phyloP scores from a whole-genome alignment of 2,888 invertebrate species.

The Listrodromus nycthemerus region DNA sequence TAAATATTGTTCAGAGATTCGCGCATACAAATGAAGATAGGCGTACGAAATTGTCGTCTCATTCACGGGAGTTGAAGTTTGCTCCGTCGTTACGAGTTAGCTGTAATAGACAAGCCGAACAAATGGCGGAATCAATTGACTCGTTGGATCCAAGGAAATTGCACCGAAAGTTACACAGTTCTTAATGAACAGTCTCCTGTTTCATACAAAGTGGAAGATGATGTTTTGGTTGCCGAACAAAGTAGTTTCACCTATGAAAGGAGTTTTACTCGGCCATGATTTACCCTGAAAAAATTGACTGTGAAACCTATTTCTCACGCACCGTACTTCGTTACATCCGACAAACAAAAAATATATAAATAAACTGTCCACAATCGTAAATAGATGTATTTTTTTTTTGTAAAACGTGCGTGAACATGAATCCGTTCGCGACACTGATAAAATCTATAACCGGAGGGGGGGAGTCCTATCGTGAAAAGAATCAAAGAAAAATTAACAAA shows the following conservation, averaged over 20 bases:
- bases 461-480: constrained; percentile 2
- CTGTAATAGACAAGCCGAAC: constrained; percentile 1
- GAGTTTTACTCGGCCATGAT: background rate
- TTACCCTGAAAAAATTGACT: too few species aligned
- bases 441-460: background rate
- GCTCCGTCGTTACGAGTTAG: background rate
- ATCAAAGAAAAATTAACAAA: constrained; percentile 10
- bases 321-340: background rate
- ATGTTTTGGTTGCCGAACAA: background rate
- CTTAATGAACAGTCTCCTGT: background rate
- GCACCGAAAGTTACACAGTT: background rate
- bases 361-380: background rate
- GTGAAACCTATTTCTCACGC: constrained; percentile 21
- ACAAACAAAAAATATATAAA: background rate
- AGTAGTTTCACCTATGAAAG: background rate
- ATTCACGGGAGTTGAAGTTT: background rate
- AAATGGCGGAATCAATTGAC: constrained; percentile 27
- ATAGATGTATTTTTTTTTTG: background rate
- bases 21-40: background rate
- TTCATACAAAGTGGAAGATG: background rate
- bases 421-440: background rate
- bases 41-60: background rate
- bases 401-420: background rate
- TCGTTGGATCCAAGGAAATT: constrained; percentile 5
- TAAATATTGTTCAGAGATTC: background rate